Percentiles rank a stretch among this genome's conserved stretches.
These are phyloP conservation scores for Eptesicus fuscus DNA, from an alignment of 2,113 vertebrate genomes.

Conservation along the genomic window DNA sequence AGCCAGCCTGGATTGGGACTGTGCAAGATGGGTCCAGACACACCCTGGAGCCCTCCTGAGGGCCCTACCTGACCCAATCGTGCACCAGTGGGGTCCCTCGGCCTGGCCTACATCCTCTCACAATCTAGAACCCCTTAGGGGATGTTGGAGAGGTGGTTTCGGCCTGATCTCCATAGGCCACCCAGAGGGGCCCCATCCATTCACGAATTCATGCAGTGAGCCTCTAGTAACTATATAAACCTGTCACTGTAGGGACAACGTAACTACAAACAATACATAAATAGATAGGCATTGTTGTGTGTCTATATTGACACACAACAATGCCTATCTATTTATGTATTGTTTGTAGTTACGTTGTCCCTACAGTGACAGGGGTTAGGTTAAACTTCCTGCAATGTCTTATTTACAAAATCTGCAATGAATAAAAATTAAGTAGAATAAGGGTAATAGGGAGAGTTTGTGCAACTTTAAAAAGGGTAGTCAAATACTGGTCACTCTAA, in stretches of 20 bases:
- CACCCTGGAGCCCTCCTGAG: no score
- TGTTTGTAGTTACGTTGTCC: not conserved
- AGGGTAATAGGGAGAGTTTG: no score
- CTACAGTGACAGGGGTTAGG: not conserved
- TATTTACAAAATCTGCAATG: not conserved
- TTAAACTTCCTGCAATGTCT: no score
- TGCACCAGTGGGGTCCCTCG: no score
- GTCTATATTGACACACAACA: not conserved
- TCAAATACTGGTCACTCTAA: not conserved
- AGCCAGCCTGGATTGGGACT: no score
- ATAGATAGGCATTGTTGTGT: not conserved
- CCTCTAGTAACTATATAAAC: not conserved
- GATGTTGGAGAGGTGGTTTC: no score
- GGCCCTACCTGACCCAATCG: no score
- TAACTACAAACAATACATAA: not conserved
- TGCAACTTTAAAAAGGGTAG: not conserved
- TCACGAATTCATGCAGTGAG: accelerated
- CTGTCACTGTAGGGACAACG: not conserved
- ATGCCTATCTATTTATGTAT: not conserved
- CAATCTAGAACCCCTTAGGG: no score
- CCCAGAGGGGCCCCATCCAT: no score
- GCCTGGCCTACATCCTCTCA: no score
- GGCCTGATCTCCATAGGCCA: no score
- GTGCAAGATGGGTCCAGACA: no score
- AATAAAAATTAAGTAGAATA: not conserved